Conservation (phyloP, 2,797 vertebrate species). For the Dromococcyx pavoninus region DNA sequence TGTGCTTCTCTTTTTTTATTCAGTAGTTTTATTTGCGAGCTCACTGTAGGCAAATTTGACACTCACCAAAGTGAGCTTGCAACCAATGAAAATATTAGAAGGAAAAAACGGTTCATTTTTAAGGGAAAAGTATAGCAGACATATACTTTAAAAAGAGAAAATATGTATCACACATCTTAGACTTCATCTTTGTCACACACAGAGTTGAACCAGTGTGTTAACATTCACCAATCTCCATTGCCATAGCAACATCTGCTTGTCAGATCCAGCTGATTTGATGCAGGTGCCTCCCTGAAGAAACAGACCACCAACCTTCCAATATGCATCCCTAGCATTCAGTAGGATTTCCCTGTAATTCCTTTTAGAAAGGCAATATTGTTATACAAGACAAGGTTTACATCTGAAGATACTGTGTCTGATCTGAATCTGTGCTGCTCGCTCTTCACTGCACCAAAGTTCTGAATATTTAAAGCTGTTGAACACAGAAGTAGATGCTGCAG, state of each 20-base stretch:
- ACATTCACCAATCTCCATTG: background rate
- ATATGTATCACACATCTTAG: background rate
- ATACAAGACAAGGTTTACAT: background rate
- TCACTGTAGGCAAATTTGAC: background rate
- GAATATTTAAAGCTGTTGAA: background rate
- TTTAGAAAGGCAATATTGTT: background rate
- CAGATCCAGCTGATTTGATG: background rate
- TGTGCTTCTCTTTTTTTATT: background rate
- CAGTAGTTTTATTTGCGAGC: background rate
- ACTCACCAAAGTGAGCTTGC: background rate
- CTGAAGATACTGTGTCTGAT: background rate
- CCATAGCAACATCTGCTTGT: constrained; percentile 51
- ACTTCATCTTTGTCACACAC: background rate
- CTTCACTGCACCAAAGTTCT: background rate
- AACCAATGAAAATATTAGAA: background rate
- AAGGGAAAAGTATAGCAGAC: background rate
- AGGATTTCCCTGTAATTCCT: background rate
- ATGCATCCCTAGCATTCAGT: background rate
- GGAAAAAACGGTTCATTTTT: background rate
- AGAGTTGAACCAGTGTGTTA: background rate
- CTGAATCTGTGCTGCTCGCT: background rate
- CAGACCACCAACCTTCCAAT: background rate
- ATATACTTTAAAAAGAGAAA: background rate
- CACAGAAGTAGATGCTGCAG: background rate
- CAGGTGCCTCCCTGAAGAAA: background rate